Conservation (phyloP, 1,140 invertebrate genomes). For the Aphelinus atriplicis region DNA sequence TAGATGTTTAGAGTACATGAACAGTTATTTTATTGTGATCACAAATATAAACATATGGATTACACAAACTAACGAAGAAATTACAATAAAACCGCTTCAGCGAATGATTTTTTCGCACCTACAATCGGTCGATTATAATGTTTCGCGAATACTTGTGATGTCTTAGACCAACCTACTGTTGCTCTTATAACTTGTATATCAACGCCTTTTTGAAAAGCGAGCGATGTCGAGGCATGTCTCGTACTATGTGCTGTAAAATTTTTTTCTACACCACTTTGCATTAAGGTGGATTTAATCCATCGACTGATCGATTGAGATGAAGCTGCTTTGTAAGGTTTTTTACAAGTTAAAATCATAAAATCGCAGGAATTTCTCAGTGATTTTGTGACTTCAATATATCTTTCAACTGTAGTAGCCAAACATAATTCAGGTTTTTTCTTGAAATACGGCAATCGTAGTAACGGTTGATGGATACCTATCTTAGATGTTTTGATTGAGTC, state of each 20-base stretch:
- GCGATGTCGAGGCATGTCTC: conserved; percentile 46
- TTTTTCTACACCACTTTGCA: background rate
- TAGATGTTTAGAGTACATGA: too few relatives aligned
- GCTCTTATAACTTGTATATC: conserved; percentile 43
- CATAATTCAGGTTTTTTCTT: background rate
- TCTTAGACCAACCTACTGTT: conserved; percentile 46
- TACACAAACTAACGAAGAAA: too few relatives aligned
- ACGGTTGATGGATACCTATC: background rate
- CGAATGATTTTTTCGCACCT: too few relatives aligned
- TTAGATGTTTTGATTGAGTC: conserved; percentile 1
- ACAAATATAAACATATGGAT: too few relatives aligned
- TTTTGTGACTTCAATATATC: conserved; percentile 29
- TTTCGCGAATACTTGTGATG: conserved; percentile 45
- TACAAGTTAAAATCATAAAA: conserved; percentile 35
- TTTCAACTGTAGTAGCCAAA: conserved; percentile 2
- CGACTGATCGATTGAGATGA: conserved; percentile 43
- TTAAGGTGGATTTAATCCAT: conserved; percentile 40
- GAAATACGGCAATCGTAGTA: background rate
- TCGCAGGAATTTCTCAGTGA: conserved; percentile 23
- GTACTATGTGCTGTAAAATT: conserved; percentile 45
- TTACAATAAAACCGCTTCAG: too few relatives aligned
- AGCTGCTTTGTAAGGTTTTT: conserved; percentile 42
- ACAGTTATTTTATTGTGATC: too few relatives aligned
- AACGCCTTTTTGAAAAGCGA: conserved; percentile 41
- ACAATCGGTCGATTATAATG: conserved; percentile 47